Conservation (phyloP, 2,113 vertebrate species). For the Carassius auratus region DNA sequence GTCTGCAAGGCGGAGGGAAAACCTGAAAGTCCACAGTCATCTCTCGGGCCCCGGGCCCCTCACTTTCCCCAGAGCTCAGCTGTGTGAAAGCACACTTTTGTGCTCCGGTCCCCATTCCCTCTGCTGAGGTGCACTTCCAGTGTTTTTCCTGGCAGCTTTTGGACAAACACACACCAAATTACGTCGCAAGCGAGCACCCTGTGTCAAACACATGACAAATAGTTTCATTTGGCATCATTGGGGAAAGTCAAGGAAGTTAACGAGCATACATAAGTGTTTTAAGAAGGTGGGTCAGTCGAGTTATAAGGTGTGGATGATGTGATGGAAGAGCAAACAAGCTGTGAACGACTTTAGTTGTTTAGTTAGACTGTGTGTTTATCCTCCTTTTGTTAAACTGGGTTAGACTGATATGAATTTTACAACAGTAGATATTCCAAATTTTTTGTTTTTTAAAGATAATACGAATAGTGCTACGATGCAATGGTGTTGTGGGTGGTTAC, state of each 20-base stretch:
- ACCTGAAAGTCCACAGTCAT: constrained; percentile 59
- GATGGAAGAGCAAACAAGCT: constrained; percentile 52
- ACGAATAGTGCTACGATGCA: too few species aligned
- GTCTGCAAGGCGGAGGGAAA: constrained; percentile 49
- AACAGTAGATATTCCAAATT: neutral
- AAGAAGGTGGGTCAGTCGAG: constrained; percentile 46
- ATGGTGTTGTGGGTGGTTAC: neutral
- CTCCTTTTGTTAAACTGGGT: neutral
- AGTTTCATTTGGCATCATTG: constrained; percentile 66
- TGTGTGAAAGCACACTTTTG: constrained; percentile 55
- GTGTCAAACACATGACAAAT: constrained; percentile 64
- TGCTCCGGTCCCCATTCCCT: constrained; percentile 43
- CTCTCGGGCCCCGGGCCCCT: constrained; percentile 45
- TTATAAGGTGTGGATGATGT: constrained; percentile 42
- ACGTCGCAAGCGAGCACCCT: constrained; percentile 51
- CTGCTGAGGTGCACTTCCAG: constrained; percentile 53
- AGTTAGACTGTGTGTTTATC: neutral
- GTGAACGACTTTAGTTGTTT: constrained; percentile 18
- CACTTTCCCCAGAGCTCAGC: constrained; percentile 43
- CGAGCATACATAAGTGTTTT: constrained; percentile 49
- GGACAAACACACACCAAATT: constrained; percentile 58
- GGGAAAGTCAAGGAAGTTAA: constrained; percentile 63
- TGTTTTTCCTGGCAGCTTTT: constrained; percentile 67
- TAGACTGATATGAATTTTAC: neutral
- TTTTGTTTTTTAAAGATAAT: too few species aligned